phyloP scores from a whole-genome alignment of 2,113 vertebrate species.

The Nettapus auritus region DNA sequence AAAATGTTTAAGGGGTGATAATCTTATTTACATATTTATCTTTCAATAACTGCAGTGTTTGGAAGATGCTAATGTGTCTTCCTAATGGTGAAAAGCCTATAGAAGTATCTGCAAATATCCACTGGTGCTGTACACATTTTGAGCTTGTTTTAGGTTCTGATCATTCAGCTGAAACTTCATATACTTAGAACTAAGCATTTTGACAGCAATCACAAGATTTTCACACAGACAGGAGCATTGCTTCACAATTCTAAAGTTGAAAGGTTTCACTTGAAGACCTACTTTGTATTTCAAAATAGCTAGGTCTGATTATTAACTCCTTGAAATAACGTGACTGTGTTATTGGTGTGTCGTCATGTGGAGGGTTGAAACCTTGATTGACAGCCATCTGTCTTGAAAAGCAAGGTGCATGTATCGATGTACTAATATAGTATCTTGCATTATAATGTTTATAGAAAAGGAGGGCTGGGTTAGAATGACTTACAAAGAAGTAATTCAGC shows the following conservation, averaged over 20 bases:
- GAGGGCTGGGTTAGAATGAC: neutral
- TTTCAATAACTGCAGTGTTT: neutral
- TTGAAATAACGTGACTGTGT: neutral
- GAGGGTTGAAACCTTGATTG: neutral
- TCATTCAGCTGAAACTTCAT: rapidly evolving
- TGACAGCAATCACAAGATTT: neutral
- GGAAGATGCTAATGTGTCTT: neutral
- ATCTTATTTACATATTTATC: neutral
- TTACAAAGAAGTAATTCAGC: neutral
- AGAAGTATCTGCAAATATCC: neutral
- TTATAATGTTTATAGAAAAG: neutral
- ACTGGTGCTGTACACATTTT: neutral
- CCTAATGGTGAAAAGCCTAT: neutral
- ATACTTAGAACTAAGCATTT: neutral
- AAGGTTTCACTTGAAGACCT: neutral
- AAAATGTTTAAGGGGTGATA: neutral
- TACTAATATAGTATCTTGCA: neutral
- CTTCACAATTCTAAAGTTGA: neutral
- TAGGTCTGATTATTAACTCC: neutral
- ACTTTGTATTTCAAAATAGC: neutral
- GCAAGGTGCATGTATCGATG: neutral
- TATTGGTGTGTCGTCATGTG: neutral
- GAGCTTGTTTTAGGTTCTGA: neutral
- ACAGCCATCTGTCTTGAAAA: neutral
- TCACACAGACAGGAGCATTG: neutral